Conservation (phyloP, 2,888 invertebrate species). For the Ormyrus pomaceus region DNA sequence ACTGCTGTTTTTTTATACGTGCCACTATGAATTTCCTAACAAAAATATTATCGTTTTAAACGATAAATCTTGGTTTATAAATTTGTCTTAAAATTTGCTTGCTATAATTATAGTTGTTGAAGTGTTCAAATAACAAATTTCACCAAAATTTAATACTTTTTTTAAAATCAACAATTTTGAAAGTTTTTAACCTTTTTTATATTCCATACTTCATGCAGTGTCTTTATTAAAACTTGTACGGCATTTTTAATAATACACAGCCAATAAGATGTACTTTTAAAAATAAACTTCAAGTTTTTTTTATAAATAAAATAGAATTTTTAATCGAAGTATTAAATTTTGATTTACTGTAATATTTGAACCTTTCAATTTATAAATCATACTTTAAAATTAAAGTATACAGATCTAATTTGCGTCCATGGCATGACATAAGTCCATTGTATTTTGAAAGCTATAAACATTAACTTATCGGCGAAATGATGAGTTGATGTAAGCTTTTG, state of each 20-base stretch:
- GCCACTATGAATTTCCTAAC: slow-evolving; percentile 13
- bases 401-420: slow-evolving; percentile 3
- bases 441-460: background rate
- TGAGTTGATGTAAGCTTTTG: background rate
- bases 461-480: background rate
- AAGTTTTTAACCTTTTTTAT: background rate
- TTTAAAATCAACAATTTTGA: background rate
- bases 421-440: background rate
- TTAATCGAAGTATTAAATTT: background rate
- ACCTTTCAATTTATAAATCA: slow-evolving; percentile 8
- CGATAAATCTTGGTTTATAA: no score
- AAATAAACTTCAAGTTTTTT: no score
- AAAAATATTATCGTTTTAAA: background rate
- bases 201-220: background rate
- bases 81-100: no score
- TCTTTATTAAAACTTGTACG: background rate
- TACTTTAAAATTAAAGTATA: background rate
- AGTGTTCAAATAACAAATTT: background rate
- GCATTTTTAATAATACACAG: background rate
- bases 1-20: slow-evolving; percentile 20
- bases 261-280: no score
- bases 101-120: no score
- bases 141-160: background rate
- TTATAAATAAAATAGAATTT: no score
- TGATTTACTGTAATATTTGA: background rate